Conservation (phyloP, 2,888 invertebrate genomes). For the Escarpia spicata region DNA sequence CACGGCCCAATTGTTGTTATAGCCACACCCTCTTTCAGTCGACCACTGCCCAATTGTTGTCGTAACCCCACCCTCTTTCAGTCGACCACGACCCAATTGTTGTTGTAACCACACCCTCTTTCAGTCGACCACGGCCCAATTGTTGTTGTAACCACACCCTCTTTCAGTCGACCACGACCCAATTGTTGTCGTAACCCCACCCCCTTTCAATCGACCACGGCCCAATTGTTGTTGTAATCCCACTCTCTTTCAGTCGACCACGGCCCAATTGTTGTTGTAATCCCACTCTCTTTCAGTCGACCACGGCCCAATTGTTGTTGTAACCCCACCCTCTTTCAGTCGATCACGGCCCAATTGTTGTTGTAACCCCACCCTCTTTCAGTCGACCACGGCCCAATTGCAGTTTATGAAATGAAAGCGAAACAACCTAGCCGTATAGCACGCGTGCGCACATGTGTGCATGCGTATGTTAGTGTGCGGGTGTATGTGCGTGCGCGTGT, state of each 20-base stretch:
- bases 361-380: not conserved
- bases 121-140: too few relatives aligned
- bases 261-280: too few relatives aligned
- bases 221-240: not conserved
- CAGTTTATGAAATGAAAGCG: too few relatives aligned
- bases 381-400: too few relatives aligned
- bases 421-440: not conserved
- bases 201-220: not conserved
- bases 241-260: not conserved
- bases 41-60: too few relatives aligned
- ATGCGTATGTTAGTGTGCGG: too few relatives aligned
- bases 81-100: too few relatives aligned
- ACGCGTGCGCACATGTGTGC: not conserved
- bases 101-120: not conserved
- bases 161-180: too few relatives aligned
- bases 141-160: not conserved
- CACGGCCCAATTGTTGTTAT: too few relatives aligned
- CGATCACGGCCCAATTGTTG: too few relatives aligned
- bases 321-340: not conserved
- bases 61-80: not conserved
- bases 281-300: not conserved
- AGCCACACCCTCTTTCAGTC: not conserved
- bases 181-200: not conserved
- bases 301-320: too few relatives aligned
- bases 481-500: too few relatives aligned